Evolutionary conservation across 2,113 vertebrate species (phyloP), one percentile per base, ranked within the genome.

Genomic region (Cichladusa arquata): DNA sequence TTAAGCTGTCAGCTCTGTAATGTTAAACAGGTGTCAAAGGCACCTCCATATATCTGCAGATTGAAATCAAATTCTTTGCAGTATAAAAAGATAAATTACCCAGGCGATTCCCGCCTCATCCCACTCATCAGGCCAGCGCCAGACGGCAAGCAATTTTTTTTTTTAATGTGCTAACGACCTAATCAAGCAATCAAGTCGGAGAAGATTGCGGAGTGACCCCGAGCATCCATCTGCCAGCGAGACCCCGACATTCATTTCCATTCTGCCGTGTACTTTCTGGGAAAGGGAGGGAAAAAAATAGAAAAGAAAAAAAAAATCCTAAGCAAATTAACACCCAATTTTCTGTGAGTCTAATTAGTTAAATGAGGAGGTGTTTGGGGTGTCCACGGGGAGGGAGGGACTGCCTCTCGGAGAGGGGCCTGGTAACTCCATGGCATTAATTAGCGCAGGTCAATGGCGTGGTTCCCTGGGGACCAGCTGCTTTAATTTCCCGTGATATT

Each of bases 401-500:
- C 91, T 96, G 90, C 88, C 96, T 95, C 72, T 83, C 51, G 0
- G 93, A 95, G 95, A 92, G 78, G 96, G 85, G 91, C 98, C 98
- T 91, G 96, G 96, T 98, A 98, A 98, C 98, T 99, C 98, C 98
- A 93, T 98, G 98, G 99, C 99, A 99, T 99, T 99, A 99, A 99
- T 99, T 99, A 99, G 98, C 97, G 98, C 98, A 98, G 99, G 99
- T 99, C 99, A 99, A 99, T 99, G 98, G 98, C 93, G 92, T 94
- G 90, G 98, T 97, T 99, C 99, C 98, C 99, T 54, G 36, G 99
- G 98, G 99, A 98, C 97, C 98, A 97, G 99, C 98, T 98, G 98
- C 98, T 99, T 99, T 99, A 99, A 99, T 99, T 99, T 99, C 99
- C 99, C 99, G 99, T 99, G 99, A 99, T 99, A 99, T 99, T 99